Percentiles rank a stretch among this genome's conserved stretches.
Conservation (phyloP, 2,888 invertebrate species). For the Standfussiana lucernea region DNA sequence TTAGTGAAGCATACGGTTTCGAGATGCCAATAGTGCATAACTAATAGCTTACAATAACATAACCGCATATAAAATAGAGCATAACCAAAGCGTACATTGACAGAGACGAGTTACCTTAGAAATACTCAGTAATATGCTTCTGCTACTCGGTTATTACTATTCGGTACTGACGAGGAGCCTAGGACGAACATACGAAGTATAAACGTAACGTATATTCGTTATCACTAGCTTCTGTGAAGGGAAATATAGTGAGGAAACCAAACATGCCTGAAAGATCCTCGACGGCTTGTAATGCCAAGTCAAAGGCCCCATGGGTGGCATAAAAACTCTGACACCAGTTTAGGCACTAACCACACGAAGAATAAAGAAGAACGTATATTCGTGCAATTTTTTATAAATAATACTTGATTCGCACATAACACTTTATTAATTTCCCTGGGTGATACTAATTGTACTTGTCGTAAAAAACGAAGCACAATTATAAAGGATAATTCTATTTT, state of each 20-base stretch:
- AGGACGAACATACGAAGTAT: too few relatives aligned
- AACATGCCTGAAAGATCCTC: too few relatives aligned
- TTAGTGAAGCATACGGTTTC: slow-evolving; percentile 43
- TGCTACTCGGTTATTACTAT: slow-evolving; percentile 26
- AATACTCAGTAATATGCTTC: slow-evolving; percentile 40
- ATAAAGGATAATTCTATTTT: background rate
- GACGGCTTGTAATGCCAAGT: too few relatives aligned
- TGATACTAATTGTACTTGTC: background rate
- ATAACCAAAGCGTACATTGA: slow-evolving; percentile 47
- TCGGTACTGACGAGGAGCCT: too few relatives aligned
- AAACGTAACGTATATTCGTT: background rate
- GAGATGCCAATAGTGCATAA: slow-evolving; percentile 58
- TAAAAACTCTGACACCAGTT: too few relatives aligned
- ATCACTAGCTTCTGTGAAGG: too few relatives aligned
- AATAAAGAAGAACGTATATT: background rate
- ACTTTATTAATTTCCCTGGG: background rate
- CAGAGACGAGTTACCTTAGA: slow-evolving; percentile 36
- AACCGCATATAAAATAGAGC: slow-evolving; percentile 60
- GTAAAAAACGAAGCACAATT: background rate
- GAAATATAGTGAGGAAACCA: too few relatives aligned
- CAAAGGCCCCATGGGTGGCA: too few relatives aligned
- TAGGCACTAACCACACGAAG: too few relatives aligned
- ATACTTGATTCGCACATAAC: background rate
- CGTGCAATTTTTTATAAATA: background rate
- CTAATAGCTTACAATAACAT: slow-evolving; percentile 58